phyloP scores from a whole-genome alignment of 2,113 vertebrate genomes.

The Nicator chloris region DNA sequence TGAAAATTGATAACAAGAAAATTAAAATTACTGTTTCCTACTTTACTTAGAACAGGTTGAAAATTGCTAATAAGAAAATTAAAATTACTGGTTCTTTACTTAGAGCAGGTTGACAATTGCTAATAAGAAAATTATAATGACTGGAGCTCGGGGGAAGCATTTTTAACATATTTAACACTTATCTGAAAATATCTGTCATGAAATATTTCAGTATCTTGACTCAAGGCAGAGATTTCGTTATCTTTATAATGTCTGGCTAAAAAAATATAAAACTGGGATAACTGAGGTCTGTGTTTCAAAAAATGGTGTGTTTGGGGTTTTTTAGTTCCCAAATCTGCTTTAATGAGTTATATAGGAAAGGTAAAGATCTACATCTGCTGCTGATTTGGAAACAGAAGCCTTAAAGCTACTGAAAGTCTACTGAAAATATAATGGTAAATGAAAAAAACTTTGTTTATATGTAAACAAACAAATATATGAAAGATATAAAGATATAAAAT shows the following conservation, averaged over 20 bases:
- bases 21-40: background rate
- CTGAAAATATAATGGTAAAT: background rate
- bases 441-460: background rate
- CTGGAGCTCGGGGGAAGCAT: background rate
- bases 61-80: background rate
- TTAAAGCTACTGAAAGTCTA: background rate
- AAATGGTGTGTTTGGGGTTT: background rate
- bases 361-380: background rate
- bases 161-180: background rate
- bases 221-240: background rate
- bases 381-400: background rate
- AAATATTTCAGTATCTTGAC: background rate
- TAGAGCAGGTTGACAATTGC: background rate
- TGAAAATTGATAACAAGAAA: background rate
- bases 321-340: background rate
- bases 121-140: background rate
- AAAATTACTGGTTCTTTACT: accelerated
- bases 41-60: accelerated
- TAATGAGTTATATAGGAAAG: background rate
- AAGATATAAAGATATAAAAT: background rate
- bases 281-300: background rate
- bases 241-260: background rate
- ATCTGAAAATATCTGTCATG: background rate
- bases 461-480: background rate
- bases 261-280: background rate